phyloP scores from a whole-genome alignment of 2,797 vertebrate genomes.

The Poecilia picta region DNA sequence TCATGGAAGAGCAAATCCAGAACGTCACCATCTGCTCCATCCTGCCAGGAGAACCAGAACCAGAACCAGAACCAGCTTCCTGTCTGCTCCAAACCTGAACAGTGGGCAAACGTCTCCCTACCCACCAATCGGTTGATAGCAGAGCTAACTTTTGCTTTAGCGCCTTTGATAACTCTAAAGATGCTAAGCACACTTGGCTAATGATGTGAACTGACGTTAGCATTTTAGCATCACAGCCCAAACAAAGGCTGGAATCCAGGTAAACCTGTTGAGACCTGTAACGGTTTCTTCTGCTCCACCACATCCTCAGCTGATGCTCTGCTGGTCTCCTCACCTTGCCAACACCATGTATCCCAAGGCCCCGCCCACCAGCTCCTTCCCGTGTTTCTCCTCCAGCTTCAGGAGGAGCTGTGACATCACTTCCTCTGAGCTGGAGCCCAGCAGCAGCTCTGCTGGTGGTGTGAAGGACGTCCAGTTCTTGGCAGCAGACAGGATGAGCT shows the following conservation, averaged over 20 bases:
- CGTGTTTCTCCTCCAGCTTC: slow-evolving; percentile 81
- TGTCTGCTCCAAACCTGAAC: neutral
- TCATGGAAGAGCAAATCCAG: neutral
- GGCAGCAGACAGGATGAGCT: slow-evolving; percentile 77
- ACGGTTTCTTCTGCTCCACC: neutral
- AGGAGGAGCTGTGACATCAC: slow-evolving; percentile 71
- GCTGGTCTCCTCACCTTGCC: slow-evolving; percentile 70
- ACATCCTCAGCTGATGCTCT: neutral
- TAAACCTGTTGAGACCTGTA: neutral
- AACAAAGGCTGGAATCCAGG: neutral
- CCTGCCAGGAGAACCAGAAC: too few relatives aligned
- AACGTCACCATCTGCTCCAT: neutral
- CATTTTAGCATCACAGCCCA: too few relatives aligned
- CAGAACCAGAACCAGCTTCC: neutral
- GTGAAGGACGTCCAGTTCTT: slow-evolving; percentile 80
- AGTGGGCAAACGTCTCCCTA: too few relatives aligned
- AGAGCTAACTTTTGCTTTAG: too few relatives aligned
- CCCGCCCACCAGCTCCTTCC: slow-evolving; percentile 76
- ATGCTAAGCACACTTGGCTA: too few relatives aligned
- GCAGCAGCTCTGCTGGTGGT: slow-evolving; percentile 39
- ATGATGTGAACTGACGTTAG: too few relatives aligned
- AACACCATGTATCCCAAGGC: slow-evolving; percentile 82
- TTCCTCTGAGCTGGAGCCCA: slow-evolving; percentile 71
- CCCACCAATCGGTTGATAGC: too few relatives aligned
- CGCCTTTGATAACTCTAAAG: too few relatives aligned